Base-by-base conservation (phyloP, 2,797 vertebrate species). In the Hydrocynus forskahlii region DNA sequence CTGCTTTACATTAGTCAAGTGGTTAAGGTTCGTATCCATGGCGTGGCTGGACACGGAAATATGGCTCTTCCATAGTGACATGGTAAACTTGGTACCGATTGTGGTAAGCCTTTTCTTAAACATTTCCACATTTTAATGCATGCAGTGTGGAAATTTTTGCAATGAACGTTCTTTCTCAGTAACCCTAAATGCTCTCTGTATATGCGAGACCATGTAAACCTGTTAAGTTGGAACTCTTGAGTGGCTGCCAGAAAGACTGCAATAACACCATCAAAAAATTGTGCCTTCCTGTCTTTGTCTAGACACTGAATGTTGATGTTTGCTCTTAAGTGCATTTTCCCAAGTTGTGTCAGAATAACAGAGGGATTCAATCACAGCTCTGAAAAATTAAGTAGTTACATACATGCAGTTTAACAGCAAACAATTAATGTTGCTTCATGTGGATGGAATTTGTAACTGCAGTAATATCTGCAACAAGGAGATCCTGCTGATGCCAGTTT, bases 1-100 rank as follows among this genome's bases (percentile, higher is more conserved):
- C 45, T 52, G 67, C n/a, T 48, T 14, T 54, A 2, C 52, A 2
- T 75, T 60, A 75, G 64, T 52, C 25, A 52, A 60, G 40, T 25
- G 54, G 52, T 35, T 81, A 68, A 69, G 25, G 71, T 68, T 75
- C 54, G 4, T n/a, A 21, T 40, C 79, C 64, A 17, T 12, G 14
- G 29, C 50, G 25, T 17, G 50, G 45, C 35, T 71, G 57, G 69
- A 64, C 66, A 54, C 4, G 29, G 68, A 76, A 81, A 81, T 81
- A 81, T 81, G 80, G 80, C 80, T 81, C 67, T 81, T 81, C 35
- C 21, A 1, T 50, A 57, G 35, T 50, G 67, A 55, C 35, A 48
- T 72, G 48, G 69, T 72, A 72, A 55, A 52, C 69, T 16, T 35
- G 48, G 23, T 72, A 48, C 70, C 19, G 60, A 29, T 55, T 14